These are phyloP conservation scores for Scopus umbretta DNA, from an alignment of 2,113 vertebrate genomes.

Conservation along the genomic window DNA sequence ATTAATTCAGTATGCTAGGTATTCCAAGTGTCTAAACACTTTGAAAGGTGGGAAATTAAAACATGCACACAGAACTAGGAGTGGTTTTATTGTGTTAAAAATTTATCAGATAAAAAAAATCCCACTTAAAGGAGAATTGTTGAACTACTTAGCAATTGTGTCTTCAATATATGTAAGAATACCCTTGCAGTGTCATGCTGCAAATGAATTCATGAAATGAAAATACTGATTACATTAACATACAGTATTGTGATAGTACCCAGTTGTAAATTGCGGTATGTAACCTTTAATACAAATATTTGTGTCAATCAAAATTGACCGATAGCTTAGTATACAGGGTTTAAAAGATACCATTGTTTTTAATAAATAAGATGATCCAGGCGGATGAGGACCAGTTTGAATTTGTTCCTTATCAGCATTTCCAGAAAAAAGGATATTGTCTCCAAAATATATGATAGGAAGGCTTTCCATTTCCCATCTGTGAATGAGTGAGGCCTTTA, in stretches of 20 bases:
- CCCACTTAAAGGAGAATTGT: conserved; percentile 53
- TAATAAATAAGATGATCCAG: conserved; percentile 39
- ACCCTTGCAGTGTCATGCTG: conserved; percentile 60
- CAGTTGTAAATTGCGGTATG: conserved; percentile 59
- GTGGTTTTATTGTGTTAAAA: conserved; percentile 50
- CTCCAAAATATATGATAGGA: conserved; percentile 32
- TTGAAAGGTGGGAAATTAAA: conserved; percentile 58
- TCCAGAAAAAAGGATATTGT: conserved; percentile 56
- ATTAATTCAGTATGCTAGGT: conserved; percentile 45
- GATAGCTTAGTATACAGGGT: conserved; percentile 24
- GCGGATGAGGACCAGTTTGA: conserved; percentile 27
- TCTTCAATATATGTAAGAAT: conserved; percentile 45
- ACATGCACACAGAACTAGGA: neutral
- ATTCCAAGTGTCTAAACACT: conserved; percentile 56
- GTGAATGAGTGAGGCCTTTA: neutral
- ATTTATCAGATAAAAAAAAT: conserved; percentile 43
- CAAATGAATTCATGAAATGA: conserved; percentile 64
- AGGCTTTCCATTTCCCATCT: conserved; percentile 37
- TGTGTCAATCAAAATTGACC: conserved; percentile 69
- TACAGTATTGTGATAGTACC: conserved; percentile 63
- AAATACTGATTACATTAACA: conserved; percentile 72
- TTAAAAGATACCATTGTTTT: conserved; percentile 58
- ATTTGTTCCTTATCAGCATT: conserved; percentile 61
- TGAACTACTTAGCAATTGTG: conserved; percentile 50
- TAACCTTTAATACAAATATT: conserved; percentile 70